These are phyloP conservation scores for Orthosia cruda DNA, from an alignment of 2,888 invertebrate species.

Conservation along the genomic window DNA sequence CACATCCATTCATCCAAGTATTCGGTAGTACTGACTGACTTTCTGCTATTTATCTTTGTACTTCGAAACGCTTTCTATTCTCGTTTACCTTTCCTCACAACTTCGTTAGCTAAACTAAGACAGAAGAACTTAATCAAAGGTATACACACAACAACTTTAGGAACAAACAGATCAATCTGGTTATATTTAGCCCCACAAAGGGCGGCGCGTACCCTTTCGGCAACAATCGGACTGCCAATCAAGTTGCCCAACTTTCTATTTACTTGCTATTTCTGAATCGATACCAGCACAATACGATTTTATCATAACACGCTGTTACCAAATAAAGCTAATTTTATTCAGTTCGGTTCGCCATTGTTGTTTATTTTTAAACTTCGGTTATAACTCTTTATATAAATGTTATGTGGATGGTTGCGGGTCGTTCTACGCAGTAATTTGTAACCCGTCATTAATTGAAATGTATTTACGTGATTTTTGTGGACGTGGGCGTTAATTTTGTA, in stretches of 20 bases:
- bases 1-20: not conserved
- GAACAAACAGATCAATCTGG: slow-evolving; percentile 38
- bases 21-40: not conserved
- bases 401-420: slow-evolving; percentile 10
- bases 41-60: not conserved
- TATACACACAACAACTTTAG: slow-evolving; percentile 12
- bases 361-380: slow-evolving; percentile 39
- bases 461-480: slow-evolving; percentile 20
- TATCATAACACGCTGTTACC: slow-evolving; percentile 22
- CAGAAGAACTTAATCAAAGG: slow-evolving; percentile 26
- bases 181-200: slow-evolving; percentile 52
- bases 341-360: slow-evolving; percentile 6
- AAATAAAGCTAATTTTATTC: slow-evolving; percentile 21
- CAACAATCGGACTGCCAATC: slow-evolving; percentile 47
- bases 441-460: slow-evolving; percentile 26
- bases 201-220: slow-evolving; percentile 25
- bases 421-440: slow-evolving; percentile 27
- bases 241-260: slow-evolving; percentile 54
- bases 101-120: slow-evolving; percentile 1
- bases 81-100: slow-evolving; percentile 6
- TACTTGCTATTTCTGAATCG: slow-evolving; percentile 43
- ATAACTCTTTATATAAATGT: slow-evolving; percentile 17
- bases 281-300: slow-evolving; percentile 24
- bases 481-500: not conserved
- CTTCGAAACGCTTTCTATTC: not conserved